These are phyloP conservation scores for Hemiprocne comata DNA, from an alignment of 2,113 vertebrate genomes.

Conservation along the genomic window DNA sequence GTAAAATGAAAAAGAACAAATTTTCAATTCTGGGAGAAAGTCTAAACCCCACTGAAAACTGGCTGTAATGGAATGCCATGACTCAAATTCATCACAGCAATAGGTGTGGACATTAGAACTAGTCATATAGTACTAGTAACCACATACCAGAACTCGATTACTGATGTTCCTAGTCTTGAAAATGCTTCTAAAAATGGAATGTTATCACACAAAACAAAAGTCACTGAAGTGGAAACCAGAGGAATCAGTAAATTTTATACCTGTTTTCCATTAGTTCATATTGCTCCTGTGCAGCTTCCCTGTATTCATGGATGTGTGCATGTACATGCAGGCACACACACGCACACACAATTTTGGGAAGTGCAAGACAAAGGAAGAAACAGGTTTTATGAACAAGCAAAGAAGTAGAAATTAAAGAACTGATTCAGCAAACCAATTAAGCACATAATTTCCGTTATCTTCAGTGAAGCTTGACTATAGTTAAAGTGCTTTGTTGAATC, in stretches of 20 bases:
- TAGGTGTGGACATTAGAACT: background rate
- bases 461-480: background rate
- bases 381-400: background rate
- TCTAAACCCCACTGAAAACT: background rate
- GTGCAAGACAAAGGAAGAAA: background rate
- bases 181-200: background rate
- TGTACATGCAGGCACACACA: background rate
- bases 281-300: background rate
- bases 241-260: background rate
- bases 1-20: background rate
- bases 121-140: background rate
- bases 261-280: background rate
- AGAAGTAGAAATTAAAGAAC: background rate
- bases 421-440: conserved; percentile 1
- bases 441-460: background rate
- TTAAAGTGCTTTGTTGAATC: background rate
- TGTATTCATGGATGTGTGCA: background rate
- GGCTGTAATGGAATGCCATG: background rate
- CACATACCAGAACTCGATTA: background rate
- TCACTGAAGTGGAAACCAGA: background rate
- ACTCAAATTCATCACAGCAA: background rate
- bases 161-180: background rate
- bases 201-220: background rate
- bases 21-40: background rate
- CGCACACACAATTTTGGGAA: background rate